A percentile compares a stretch with the other conserved stretches of the same genome.
phyloP scores from a whole-genome alignment of 1,140 invertebrate species.

The Meloidogyne hapla region DNA sequence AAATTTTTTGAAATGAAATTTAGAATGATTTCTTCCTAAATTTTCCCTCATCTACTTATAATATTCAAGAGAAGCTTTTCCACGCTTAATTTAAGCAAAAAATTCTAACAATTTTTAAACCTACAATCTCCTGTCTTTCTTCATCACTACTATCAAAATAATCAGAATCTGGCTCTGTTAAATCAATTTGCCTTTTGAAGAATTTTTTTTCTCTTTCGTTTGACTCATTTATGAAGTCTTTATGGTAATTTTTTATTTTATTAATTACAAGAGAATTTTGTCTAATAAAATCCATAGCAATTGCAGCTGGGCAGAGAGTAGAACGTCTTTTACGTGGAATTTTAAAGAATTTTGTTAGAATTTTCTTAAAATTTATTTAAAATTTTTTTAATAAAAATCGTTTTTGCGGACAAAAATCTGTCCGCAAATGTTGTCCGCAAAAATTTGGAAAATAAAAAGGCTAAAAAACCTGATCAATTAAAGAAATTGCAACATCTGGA shows the following conservation, averaged over 20 bases:
- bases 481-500: slow-evolving; percentile 19
- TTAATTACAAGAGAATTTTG: neutral
- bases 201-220: neutral
- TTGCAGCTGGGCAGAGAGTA: neutral
- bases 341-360: slow-evolving; percentile 1
- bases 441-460: neutral
- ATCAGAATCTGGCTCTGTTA: neutral
- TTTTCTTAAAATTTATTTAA: too few species aligned
- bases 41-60: too few species aligned
- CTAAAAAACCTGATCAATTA: slow-evolving; percentile 11
- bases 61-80: too few species aligned
- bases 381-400: too few species aligned
- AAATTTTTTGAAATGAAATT: too few species aligned
- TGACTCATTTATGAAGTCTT: neutral
- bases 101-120: neutral
- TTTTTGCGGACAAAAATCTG: too few species aligned
- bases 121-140: slow-evolving; percentile 2
- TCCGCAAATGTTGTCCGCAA: too few species aligned
- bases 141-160: slow-evolving; percentile 25
- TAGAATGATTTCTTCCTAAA: too few species aligned
- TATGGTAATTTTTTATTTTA: neutral
- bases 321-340: neutral
- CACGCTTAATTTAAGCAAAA: too few species aligned
- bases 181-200: neutral
- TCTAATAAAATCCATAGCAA: neutral